Evolutionary conservation across 1,140 invertebrate species (phyloP).

Genomic region (Philotrypesis tridentata): DNA sequence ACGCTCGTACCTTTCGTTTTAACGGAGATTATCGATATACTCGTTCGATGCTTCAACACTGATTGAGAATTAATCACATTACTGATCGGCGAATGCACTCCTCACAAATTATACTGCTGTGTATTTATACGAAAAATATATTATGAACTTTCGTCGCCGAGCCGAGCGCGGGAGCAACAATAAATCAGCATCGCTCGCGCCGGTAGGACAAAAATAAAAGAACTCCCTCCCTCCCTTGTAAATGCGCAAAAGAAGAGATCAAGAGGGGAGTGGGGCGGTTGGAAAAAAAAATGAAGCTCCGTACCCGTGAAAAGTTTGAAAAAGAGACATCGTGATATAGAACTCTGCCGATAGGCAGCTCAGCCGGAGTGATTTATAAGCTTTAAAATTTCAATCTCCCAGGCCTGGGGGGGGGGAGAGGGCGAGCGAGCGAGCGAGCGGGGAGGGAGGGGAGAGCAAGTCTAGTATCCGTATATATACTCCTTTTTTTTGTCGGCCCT

Average conservation of each 20-base stretch:
- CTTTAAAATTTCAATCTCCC: constrained; percentile 35
- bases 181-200: not conserved
- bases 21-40: too few relatives aligned
- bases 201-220: not conserved
- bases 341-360: constrained; percentile 10
- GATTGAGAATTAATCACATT: too few relatives aligned
- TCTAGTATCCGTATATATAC: not conserved
- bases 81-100: too few relatives aligned
- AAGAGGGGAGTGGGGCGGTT: too few relatives aligned
- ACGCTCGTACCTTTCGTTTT: too few relatives aligned
- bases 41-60: too few relatives aligned
- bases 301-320: not conserved
- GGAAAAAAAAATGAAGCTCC: constrained; percentile 1
- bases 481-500: not conserved
- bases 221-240: not conserved
- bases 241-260: not conserved
- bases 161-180: too few relatives aligned
- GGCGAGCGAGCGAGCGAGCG: too few relatives aligned
- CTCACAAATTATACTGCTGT: too few relatives aligned
- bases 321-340: not conserved
- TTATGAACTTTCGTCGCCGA: too few relatives aligned
- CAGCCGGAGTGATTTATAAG: constrained; percentile 30
- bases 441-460: too few relatives aligned
- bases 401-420: not conserved
- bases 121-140: too few relatives aligned